Evolutionary conservation across 2,113 vertebrate genomes (phyloP).

Genomic region (Ramphastos sulfuratus): DNA sequence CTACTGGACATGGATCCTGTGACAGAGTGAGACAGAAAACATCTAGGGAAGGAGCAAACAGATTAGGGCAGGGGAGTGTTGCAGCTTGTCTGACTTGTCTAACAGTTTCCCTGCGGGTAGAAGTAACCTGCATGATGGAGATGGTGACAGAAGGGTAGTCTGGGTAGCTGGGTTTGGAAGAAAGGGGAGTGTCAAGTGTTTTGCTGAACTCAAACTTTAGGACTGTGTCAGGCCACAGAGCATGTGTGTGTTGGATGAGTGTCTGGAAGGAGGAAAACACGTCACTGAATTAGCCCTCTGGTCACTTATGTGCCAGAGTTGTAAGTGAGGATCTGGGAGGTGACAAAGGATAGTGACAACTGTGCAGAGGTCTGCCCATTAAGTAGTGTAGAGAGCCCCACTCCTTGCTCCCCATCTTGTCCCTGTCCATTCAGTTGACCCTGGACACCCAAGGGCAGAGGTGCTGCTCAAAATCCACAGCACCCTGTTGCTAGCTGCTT

Average conservation of each 20-base stretch:
- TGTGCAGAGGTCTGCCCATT: neutral
- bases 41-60: neutral
- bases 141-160: neutral
- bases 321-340: neutral
- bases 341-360: neutral
- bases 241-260: rapidly evolving
- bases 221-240: neutral
- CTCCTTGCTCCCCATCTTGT: neutral
- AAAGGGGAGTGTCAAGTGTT: neutral
- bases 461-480: neutral
- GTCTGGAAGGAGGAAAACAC: neutral
- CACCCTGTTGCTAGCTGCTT: neutral
- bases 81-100: neutral
- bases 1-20: neutral
- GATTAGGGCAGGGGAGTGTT: neutral
- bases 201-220: neutral
- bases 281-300: neutral
- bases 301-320: neutral
- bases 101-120: rapidly evolving
- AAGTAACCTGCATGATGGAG: too few relatives aligned
- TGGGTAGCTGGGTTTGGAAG: neutral
- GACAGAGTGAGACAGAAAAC: neutral
- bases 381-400: neutral
- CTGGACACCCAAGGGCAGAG: rapidly evolving
- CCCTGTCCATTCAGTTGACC: rapidly evolving